Conservation (phyloP, 2,113 vertebrate genomes). For the Tauraco erythrolophus region DNA sequence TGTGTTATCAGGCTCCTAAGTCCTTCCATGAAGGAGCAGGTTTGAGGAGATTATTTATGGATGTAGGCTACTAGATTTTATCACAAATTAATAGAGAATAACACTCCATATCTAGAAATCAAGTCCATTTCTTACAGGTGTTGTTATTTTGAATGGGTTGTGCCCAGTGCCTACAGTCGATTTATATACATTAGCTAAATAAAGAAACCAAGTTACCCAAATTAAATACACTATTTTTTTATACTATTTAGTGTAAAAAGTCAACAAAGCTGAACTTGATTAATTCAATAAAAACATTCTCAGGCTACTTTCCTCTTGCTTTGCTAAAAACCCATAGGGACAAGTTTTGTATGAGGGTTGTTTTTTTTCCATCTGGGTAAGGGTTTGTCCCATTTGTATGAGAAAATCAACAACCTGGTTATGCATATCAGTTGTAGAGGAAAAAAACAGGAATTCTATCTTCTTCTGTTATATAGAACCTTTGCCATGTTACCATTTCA, state of each 20-base stretch:
- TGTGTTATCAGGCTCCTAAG: background rate
- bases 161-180: background rate
- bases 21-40: background rate
- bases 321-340: background rate
- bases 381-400: background rate
- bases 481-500: background rate
- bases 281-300: background rate
- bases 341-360: background rate
- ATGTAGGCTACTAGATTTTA: background rate
- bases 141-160: background rate
- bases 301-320: fast-evolving
- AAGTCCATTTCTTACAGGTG: background rate
- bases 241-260: background rate
- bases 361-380: fast-evolving
- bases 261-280: background rate
- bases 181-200: background rate
- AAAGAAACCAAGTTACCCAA: background rate
- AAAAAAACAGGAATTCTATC: background rate
- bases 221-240: background rate
- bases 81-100: background rate
- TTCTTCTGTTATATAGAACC: background rate
- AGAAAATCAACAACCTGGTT: background rate
- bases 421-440: background rate
- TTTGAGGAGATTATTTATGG: background rate
- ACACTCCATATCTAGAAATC: background rate